Evolutionary conservation across 2,888 invertebrate genomes (phyloP), one percentile per base, ranked within the genome.

Genomic region (Acronicta aceris): DNA sequence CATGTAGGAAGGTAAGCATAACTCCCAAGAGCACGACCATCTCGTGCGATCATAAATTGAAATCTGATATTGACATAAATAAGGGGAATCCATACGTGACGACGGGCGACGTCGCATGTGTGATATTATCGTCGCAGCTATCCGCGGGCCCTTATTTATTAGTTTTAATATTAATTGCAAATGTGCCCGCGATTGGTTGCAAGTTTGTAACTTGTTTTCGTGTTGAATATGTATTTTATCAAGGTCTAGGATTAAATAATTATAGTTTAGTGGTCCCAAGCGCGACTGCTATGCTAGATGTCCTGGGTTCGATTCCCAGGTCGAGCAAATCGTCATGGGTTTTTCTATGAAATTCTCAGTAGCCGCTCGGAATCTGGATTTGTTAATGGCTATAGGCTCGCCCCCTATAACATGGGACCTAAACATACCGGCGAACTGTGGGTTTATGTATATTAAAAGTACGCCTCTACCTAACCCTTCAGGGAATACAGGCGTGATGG

Each of bases 31-130:
- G 71, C 58, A 67, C 47, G 58, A 58, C 59, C 48, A 71, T 59
- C 58, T 52, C 17, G 43, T 10, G 56, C 42, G 66, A 72, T 71
- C 77, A 84, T 92, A 92, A 92, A 92, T 91, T 89, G 92, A 83
- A 92, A 92, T 82, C 80, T 84, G 90, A 92, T 92, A 91, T 88
- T 88, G 87, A 86, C 82, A 91, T 91, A 92, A 92, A 90, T 89
- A 89, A 84, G 79, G 76, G 76, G 76, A 62, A 73, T 74, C 75
- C 81, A 87, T 85, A 92, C 87, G 90, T 90, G 92, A 89, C 85
- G 92, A 91, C 91, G 88, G 84, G 89, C 84, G 79, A 85, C 77
- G 86, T 86, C 88, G 86, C 82, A 77, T 71, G 78, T 74, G 77
- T 77, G 85, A 83, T 85, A 74, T 80, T 85, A 85, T 85, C 85